Evolutionary conservation across 1,140 invertebrate genomes (phyloP).

Genomic region (Chelonus insularis): DNA sequence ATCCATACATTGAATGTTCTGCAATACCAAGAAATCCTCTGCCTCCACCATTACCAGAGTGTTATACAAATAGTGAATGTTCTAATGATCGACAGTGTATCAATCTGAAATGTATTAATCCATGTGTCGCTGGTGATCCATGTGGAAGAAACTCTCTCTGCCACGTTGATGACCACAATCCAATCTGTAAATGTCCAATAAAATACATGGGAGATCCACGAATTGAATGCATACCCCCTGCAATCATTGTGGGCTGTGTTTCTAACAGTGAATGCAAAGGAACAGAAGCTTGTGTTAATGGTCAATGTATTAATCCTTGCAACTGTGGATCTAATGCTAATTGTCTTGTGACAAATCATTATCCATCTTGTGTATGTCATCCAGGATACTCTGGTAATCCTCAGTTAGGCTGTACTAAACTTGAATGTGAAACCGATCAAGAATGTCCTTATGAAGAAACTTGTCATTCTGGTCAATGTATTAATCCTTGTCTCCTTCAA

Average conservation of each 20-base stretch:
- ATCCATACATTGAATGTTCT: conserved; percentile 80
- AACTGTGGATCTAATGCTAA: conserved; percentile 81
- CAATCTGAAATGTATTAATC: conserved; percentile 77
- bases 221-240: conserved; percentile 71
- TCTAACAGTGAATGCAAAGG: conserved; percentile 78
- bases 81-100: conserved; percentile 71
- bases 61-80: conserved; percentile 77
- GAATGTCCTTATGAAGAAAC: conserved; percentile 77
- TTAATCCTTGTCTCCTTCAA: conserved; percentile 76
- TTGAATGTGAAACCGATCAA: conserved; percentile 78
- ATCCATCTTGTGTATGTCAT: conserved; percentile 78
- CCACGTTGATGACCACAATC: conserved; percentile 72
- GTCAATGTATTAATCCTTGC: conserved; percentile 78
- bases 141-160: conserved; percentile 81
- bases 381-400: conserved; percentile 81
- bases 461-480: conserved; percentile 80
- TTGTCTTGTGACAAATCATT: conserved; percentile 78
- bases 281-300: conserved; percentile 79
- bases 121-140: conserved; percentile 68
- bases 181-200: conserved; percentile 78
- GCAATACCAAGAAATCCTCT: conserved; percentile 59
- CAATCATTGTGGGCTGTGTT: conserved; percentile 69
- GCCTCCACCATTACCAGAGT: conserved; percentile 66
- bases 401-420: conserved; percentile 75
- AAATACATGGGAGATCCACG: conserved; percentile 76